Evolutionary conservation across 1,140 invertebrate species (phyloP), one percentile per base, ranked within the genome.

Genomic region (Limonius californicus): DNA sequence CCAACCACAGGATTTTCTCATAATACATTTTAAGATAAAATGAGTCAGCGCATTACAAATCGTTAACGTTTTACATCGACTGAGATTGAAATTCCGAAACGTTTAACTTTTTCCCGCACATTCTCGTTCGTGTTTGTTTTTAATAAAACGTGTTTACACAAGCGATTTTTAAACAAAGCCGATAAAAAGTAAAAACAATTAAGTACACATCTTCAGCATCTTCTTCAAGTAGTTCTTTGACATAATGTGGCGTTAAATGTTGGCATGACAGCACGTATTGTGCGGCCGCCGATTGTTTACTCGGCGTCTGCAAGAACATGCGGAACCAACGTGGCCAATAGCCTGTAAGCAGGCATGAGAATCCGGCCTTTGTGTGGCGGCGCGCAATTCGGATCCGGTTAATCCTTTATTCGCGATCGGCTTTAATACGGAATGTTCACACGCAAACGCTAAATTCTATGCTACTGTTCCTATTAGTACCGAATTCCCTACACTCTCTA

Each of bases 291-390:
- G 45, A 50, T 50, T 50, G 45, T 50, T 50, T 50, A 50, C 45
- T 50, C 19, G 16, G 45, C 35, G 35, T 39, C 35, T 39, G n/a
- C 43, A 67, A 67, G 55, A 67, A 67, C 30, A 35, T 47, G 58
- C 62, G 57, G 58, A 54, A 64, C 65, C 60, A 64, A 67, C 56
- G 62, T 63, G 57, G 32, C 65, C 65, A 67, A 67, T 64, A 64
- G 65, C 65, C 61, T 67, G 60, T 67, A 67, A 67, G 65, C 65
- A 67, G 65, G 57, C 65, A 67, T 67, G 65, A 67, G 65, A 67
- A 67, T 67, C 64, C 61, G 43, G 19, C 65, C 64, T 63, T 64
- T 67, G 65, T 67, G 54, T 35, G 55, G 35, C 35, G 35, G 35
- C 35, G 2, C 8, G 11, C 35, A 39, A 39, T 11, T 39, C 35